Conservation (phyloP, 2,888 invertebrate genomes). For the Drosophila prolongata region DNA sequence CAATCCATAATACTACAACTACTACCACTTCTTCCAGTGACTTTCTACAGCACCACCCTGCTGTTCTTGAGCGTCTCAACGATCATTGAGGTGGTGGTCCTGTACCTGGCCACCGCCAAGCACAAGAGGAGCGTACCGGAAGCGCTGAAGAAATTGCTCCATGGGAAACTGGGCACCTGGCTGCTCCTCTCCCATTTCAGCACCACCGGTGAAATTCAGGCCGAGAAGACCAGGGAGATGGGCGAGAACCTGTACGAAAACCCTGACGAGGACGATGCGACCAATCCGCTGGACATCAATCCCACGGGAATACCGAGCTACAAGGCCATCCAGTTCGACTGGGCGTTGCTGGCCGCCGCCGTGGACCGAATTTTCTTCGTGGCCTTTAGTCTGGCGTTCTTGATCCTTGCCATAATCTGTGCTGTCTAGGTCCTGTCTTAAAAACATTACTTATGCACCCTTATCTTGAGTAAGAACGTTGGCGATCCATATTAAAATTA, state of each 20-base stretch:
- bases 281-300: slow-evolving; percentile 66
- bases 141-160: slow-evolving; percentile 77
- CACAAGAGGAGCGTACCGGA: slow-evolving; percentile 85
- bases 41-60: slow-evolving; percentile 86
- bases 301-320: slow-evolving; percentile 55
- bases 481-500: background rate
- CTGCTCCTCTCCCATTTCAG: slow-evolving; percentile 80
- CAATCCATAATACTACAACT: too few species aligned
- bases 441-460: background rate
- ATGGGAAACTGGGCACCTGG: slow-evolving; percentile 76
- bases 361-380: slow-evolving; percentile 87
- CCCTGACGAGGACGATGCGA: slow-evolving; percentile 42
- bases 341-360: slow-evolving; percentile 87
- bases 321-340: slow-evolving; percentile 86
- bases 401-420: slow-evolving; percentile 81
- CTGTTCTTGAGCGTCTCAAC: slow-evolving; percentile 85
- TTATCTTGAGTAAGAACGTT: background rate
- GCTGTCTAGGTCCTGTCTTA: slow-evolving; percentile 55
- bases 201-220: slow-evolving; percentile 63
- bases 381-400: slow-evolving; percentile 86
- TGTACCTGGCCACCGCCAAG: slow-evolving; percentile 85
- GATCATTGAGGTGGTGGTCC: slow-evolving; percentile 85
- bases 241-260: slow-evolving; percentile 71
- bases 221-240: slow-evolving; percentile 68
- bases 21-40: slow-evolving; percentile 83